Conservation (phyloP, 2,113 vertebrate species). For the Alectura lathami region DNA sequence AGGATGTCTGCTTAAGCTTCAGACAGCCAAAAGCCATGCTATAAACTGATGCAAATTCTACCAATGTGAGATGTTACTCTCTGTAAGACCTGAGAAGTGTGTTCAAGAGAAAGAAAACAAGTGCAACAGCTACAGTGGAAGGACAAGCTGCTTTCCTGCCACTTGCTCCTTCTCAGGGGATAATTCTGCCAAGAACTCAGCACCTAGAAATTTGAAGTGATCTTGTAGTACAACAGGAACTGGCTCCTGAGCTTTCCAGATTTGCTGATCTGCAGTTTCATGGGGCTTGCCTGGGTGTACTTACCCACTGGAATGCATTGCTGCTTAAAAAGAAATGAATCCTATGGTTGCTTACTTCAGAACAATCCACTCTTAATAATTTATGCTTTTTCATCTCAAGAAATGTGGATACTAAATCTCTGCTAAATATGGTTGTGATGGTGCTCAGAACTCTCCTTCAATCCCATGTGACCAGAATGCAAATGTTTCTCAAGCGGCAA, state of each 20-base stretch:
- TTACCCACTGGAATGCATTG: neutral
- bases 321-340: neutral
- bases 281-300: neutral
- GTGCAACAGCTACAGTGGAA: neutral
- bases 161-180: neutral
- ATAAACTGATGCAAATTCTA: neutral
- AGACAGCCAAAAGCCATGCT: neutral
- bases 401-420: neutral
- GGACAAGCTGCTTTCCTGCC: neutral
- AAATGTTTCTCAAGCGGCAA: neutral
- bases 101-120: neutral
- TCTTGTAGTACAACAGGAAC: neutral
- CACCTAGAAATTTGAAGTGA: neutral
- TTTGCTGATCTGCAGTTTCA: neutral
- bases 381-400: neutral
- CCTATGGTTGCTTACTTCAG: neutral
- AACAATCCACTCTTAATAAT: neutral
- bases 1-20: neutral
- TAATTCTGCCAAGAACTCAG: neutral
- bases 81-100: neutral
- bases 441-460: neutral
- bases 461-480: neutral
- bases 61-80: neutral
- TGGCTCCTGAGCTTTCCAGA: neutral
- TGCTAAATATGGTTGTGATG: neutral